Percentiles rank a stretch among this genome's conserved stretches.
These are phyloP conservation scores for Taurulus bubalis DNA, from an alignment of 2,113 vertebrate genomes.

Conservation along the genomic window DNA sequence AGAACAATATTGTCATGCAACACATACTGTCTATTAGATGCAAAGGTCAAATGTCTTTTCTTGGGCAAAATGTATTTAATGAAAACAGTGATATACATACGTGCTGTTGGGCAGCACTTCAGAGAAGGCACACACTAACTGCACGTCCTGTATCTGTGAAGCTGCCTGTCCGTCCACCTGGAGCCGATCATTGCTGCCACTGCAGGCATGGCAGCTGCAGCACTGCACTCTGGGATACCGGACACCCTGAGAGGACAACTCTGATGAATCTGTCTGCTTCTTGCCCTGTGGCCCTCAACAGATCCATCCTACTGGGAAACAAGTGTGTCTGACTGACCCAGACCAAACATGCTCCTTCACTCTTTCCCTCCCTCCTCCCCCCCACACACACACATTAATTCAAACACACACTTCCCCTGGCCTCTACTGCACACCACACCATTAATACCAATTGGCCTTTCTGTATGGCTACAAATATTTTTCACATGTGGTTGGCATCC, in stretches of 20 bases:
- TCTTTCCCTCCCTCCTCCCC: conserved; percentile 15
- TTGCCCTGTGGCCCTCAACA: conserved; percentile 84
- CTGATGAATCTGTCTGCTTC: conserved; percentile 85
- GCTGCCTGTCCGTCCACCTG: conserved; percentile 76
- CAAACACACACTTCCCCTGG: conserved; percentile 61
- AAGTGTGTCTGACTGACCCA: conserved; percentile 80
- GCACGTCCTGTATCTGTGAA: conserved; percentile 30
- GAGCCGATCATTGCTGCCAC: conserved; percentile 79
- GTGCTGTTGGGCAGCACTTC: background rate
- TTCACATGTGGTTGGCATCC: conserved; percentile 73
- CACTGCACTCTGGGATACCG: conserved; percentile 79
- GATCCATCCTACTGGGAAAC: conserved; percentile 85
- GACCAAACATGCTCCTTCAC: conserved; percentile 69
- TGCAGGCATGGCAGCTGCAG: conserved; percentile 75
- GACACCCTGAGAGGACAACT: conserved; percentile 80
- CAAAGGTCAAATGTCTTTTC: background rate
- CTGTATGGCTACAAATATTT: conserved; percentile 75
- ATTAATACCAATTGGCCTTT: conserved; percentile 80
- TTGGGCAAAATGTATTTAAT: background rate
- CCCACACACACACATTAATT: conserved; percentile 21
- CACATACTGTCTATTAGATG: background rate
- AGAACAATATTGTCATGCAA: background rate
- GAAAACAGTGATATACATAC: background rate
- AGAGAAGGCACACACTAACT: background rate
- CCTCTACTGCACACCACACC: conserved; percentile 58